Percentiles rank a stretch among this genome's conserved stretches.
Conservation (phyloP, 2,888 invertebrate genomes). For the Teleiodes luculella region DNA sequence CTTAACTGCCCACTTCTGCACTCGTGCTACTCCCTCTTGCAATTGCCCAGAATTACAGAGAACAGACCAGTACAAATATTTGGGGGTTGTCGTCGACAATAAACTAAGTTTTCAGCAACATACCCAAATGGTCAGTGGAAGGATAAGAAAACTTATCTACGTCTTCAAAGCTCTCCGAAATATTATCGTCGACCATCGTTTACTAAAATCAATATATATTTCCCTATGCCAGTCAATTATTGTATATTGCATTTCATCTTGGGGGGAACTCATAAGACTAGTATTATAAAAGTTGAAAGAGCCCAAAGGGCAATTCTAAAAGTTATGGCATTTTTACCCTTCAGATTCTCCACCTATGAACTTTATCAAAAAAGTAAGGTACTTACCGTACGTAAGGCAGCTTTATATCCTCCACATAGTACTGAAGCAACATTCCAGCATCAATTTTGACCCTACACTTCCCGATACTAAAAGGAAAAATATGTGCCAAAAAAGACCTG, state of each 20-base stretch:
- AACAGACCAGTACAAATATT: neutral
- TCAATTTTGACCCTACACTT: no score
- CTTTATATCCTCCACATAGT: no score
- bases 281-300: no score
- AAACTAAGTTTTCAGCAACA: neutral
- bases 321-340: no score
- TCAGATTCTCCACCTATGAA: no score
- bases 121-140: neutral
- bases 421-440: no score
- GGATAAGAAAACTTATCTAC: neutral
- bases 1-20: neutral
- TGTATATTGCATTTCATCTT: neutral
- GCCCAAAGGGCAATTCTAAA: no score
- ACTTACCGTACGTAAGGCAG: no score
- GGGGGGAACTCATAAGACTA: neutral
- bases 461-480: no score
- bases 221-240: neutral
- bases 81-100: neutral
- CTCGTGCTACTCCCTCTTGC: neutral
- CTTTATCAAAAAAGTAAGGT: no score
- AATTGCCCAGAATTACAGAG: neutral
- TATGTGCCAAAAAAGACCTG: no score
- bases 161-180: neutral
- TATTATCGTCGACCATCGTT: neutral
- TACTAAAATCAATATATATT: no score